Evolutionary conservation across 2,888 invertebrate genomes (phyloP), one percentile per base, ranked within the genome.

Genomic region (Stenodema calcarata): DNA sequence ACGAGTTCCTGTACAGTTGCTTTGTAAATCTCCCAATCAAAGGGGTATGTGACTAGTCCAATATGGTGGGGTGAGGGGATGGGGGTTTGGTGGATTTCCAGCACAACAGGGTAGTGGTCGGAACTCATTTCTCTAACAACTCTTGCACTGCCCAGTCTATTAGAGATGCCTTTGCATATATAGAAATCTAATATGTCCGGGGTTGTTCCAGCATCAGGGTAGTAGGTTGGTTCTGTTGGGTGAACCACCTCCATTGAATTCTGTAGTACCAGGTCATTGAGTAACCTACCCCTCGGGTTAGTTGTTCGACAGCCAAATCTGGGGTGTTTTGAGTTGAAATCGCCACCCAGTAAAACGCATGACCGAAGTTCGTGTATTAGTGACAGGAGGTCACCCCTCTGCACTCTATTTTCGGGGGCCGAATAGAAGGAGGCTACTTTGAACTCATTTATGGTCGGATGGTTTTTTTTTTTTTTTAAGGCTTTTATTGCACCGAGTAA

Each of bases 161-260:
- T 16, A 11, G 3, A 3, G 3, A 28, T 23, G 9, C 79, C n/a
- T 23, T 79, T 44, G 79, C 79, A 79, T 42, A 62, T 81, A 23
- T 27, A 81, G 3, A 81, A 81, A 30, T 81, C 81, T n/a, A 81
- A 28, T 14, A 81, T 81, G 28, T 81, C 81, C 2, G 81, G 81
- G 11, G 81, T 27, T 1, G 23, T 14, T 18, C 81, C 81, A 0
- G n/a, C 6, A 30, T 81, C 81, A n/a, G 81, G 81, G 30, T 62
- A 79, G 80, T 79, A 41, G 1, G 80, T 79, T 6, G 80, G 80
- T 16, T 79, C 80, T 41, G 47, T 7, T 1, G 80, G 80, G 4
- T 41, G 16, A 12, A 79, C 27, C 4, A 62, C 54, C n/a, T 54
- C 62, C 28, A 81, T 14, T 3, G 80, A 2, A 23, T 62, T 11